Evolutionary conservation across 2,888 invertebrate species (phyloP).

Genomic region (Aphodius sticticus): DNA sequence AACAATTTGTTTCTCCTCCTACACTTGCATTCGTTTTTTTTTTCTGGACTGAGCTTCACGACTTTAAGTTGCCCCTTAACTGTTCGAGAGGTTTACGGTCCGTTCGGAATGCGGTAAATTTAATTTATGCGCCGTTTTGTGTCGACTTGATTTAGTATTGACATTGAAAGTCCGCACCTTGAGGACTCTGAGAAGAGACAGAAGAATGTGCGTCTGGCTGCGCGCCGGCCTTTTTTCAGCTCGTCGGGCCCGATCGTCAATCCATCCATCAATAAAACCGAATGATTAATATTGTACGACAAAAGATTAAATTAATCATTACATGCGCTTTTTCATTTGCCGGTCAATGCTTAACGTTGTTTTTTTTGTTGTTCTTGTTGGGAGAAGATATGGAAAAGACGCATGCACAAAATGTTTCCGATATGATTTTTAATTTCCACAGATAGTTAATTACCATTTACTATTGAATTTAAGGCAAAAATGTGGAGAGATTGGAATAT

Average conservation of each 20-base stretch:
- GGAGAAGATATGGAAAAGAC: neutral
- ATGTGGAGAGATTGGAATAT: too few species aligned
- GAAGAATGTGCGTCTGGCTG: conserved; percentile 4
- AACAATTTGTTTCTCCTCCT: too few species aligned
- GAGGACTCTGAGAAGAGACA: neutral
- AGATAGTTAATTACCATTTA: too few species aligned
- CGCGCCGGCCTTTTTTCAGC: neutral
- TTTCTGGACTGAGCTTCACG: too few species aligned
- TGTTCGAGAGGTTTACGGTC: neutral
- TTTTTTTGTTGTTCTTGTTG: neutral
- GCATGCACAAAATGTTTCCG: too few species aligned
- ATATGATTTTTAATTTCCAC: too few species aligned
- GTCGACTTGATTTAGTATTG: neutral
- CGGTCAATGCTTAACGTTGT: neutral
- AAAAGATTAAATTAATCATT: conserved; percentile 4
- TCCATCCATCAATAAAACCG: neutral
- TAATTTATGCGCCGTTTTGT: neutral
- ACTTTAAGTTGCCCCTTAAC: neutral
- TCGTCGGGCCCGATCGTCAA: neutral
- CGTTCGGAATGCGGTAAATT: neutral
- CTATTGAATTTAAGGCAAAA: too few species aligned
- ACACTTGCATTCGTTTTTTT: too few species aligned
- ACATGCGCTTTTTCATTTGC: neutral
- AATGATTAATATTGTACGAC: conserved; percentile 4
- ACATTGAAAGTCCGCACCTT: neutral